phyloP scores from a whole-genome alignment of 2,113 vertebrate species.

The Cricetomys ansorgei region DNA sequence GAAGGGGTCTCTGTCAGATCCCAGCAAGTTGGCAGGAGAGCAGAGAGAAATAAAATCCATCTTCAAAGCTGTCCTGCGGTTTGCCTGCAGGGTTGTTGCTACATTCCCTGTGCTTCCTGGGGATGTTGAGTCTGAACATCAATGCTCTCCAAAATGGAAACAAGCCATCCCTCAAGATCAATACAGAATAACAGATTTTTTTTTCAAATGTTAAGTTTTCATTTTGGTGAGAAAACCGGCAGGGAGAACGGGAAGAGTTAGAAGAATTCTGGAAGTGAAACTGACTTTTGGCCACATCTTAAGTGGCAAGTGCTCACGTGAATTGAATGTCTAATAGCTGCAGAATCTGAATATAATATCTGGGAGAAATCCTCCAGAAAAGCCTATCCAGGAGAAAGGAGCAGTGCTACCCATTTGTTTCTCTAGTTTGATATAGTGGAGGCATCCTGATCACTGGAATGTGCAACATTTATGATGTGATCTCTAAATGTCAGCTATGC shows the following conservation, averaged over 20 bases:
- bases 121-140: slow-evolving; percentile 10
- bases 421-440: background rate
- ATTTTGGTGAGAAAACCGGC: slow-evolving; percentile 40
- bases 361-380: background rate
- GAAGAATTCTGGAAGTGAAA: slow-evolving; percentile 43
- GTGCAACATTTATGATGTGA: background rate
- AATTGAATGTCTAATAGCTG: background rate
- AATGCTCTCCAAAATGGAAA: slow-evolving; percentile 53
- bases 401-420: background rate
- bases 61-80: slow-evolving; percentile 4
- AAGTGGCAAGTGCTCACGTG: background rate
- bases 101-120: background rate
- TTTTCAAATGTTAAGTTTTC: slow-evolving; percentile 58
- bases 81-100: background rate
- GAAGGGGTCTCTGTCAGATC: background rate
- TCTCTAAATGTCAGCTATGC: background rate
- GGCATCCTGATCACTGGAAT: background rate
- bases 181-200: slow-evolving; percentile 59
- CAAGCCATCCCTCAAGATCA: slow-evolving; percentile 59
- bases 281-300: background rate
- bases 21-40: background rate
- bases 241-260: background rate
- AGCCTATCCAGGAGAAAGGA: background rate
- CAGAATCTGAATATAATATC: background rate
- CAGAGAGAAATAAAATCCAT: slow-evolving; percentile 44